Conservation (phyloP, 2,113 vertebrate species). For the Catharus minimus region DNA sequence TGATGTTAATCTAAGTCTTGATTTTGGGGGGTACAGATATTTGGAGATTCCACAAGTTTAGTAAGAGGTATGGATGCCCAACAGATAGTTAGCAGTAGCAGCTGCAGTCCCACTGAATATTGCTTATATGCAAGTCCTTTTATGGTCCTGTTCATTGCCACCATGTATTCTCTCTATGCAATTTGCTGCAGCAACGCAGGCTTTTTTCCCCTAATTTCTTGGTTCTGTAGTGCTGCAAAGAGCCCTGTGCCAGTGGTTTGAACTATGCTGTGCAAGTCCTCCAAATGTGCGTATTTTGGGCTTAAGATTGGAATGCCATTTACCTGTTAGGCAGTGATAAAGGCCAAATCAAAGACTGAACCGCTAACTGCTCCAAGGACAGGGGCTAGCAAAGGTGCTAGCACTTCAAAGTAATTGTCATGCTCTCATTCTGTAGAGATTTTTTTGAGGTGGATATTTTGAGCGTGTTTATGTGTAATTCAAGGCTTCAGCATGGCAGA, state of each 20-base stretch:
- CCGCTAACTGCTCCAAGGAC: constrained; percentile 48
- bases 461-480: constrained; percentile 56
- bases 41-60: neutral
- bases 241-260: neutral
- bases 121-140: neutral
- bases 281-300: neutral
- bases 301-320: constrained; percentile 7
- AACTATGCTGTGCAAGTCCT: neutral
- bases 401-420: constrained; percentile 28
- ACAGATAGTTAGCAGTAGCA: neutral
- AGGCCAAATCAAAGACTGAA: constrained; percentile 37
- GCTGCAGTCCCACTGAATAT: neutral
- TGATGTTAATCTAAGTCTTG: neutral
- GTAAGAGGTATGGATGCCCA: neutral
- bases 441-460: constrained; percentile 51
- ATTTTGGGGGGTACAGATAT: neutral
- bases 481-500: constrained; percentile 22
- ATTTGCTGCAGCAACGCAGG: neutral
- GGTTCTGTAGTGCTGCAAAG: neutral
- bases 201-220: constrained; percentile 13
- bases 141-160: neutral
- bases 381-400: constrained; percentile 36
- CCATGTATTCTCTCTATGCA: neutral
- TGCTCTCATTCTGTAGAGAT: constrained; percentile 11
- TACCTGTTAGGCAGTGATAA: constrained; percentile 42